Percentiles rank a stretch among this genome's conserved stretches.
phyloP scores from a whole-genome alignment of 1,140 invertebrate genomes.

The Meloidogyne exigua region DNA sequence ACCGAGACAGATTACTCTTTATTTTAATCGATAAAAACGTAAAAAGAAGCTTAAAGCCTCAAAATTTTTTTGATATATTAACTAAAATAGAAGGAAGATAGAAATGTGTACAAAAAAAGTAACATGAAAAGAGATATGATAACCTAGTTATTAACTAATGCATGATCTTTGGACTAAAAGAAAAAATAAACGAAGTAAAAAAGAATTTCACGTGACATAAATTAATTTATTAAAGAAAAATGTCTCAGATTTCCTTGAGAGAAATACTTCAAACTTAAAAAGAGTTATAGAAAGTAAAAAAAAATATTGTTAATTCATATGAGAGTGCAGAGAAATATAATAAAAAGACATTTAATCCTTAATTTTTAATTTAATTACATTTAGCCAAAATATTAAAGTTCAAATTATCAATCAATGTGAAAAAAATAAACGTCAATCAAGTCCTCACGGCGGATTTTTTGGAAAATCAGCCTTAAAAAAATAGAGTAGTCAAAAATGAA shows the following conservation, averaged over 20 bases:
- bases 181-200: not conserved
- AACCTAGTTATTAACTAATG: not conserved
- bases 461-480: no score
- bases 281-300: not conserved
- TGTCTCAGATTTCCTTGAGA: no score
- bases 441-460: no score
- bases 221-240: not conserved
- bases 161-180: not conserved
- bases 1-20: not conserved
- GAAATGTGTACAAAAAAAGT: not conserved
- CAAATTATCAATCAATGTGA: not conserved
- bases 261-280: no score
- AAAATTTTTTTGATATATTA: conserved; percentile 1
- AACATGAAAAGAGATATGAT: not conserved
- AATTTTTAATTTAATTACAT: not conserved
- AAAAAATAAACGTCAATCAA: conserved; percentile 1
- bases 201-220: not conserved
- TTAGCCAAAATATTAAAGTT: not conserved
- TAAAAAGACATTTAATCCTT: not conserved
- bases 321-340: not conserved
- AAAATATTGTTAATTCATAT: not conserved
- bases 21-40: not conserved
- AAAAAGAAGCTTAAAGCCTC: not conserved
- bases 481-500: no score
- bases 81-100: not conserved